These are phyloP conservation scores for Pachycephala philippinensis DNA, from an alignment of 2,113 vertebrate genomes.

Conservation along the genomic window DNA sequence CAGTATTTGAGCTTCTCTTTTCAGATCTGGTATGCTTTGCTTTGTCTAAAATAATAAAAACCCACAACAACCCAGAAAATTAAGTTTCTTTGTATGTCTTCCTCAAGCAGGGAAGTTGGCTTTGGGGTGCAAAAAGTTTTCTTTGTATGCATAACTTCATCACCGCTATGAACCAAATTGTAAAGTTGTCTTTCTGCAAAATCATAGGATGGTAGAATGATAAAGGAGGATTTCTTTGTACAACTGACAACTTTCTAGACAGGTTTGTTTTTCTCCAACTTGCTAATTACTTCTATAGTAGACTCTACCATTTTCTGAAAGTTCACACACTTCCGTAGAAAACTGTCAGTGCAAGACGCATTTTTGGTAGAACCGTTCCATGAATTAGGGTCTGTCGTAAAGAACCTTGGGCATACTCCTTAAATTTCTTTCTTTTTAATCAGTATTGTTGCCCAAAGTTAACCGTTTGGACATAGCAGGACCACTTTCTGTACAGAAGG, in stretches of 20 bases:
- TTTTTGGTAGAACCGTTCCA: not conserved
- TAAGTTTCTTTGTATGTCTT: not conserved
- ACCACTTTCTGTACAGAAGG: accelerated
- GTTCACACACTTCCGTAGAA: accelerated
- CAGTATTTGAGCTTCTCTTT: not conserved
- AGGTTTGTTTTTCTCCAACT: not conserved
- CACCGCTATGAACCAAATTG: not conserved
- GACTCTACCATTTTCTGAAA: not conserved
- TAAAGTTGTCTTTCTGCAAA: not conserved
- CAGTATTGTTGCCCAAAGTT: not conserved
- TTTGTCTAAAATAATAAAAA: not conserved
- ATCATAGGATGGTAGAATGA: accelerated
- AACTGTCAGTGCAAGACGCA: not conserved
- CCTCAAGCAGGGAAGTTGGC: not conserved
- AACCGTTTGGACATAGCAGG: not conserved
- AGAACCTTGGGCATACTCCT: not conserved
- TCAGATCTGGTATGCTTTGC: not conserved
- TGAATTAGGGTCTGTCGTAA: not conserved
- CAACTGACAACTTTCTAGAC: not conserved
- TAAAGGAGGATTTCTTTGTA: not conserved
- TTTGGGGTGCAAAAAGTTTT: not conserved
- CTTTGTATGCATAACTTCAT: not conserved
- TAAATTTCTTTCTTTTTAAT: not conserved
- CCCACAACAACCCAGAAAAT: not conserved
- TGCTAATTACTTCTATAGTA: not conserved